Evolutionary conservation across 2,797 vertebrate genomes (phyloP).

Genomic region (Falco concolor): DNA sequence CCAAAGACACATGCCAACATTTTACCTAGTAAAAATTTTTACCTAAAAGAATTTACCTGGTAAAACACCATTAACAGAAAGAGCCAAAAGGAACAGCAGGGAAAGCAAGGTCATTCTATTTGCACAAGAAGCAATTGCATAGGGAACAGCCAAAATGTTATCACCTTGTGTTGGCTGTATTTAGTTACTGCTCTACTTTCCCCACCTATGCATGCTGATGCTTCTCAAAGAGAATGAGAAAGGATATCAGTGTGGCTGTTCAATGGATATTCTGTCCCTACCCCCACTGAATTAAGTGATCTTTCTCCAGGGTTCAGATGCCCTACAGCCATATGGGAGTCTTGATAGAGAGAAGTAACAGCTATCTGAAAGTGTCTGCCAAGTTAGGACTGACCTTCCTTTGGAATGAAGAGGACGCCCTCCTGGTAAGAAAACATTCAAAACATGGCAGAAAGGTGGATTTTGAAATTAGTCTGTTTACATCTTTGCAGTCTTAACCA

Average conservation of each 20-base stretch:
- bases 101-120: not conserved
- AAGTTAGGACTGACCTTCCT: slow-evolving; percentile 78
- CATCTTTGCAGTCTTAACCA: not conserved
- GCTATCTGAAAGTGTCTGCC: slow-evolving; percentile 77
- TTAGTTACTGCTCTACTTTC: not conserved
- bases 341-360: slow-evolving; percentile 71
- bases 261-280: not conserved
- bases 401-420: slow-evolving; percentile 81
- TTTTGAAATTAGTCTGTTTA: not conserved
- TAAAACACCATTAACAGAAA: not conserved
- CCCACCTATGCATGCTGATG: not conserved
- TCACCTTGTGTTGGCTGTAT: not conserved
- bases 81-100: not conserved
- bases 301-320: slow-evolving; percentile 70
- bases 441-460: not conserved
- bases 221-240: not conserved
- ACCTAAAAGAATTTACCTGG: not conserved
- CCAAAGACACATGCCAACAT: not conserved
- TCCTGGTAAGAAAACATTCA: slow-evolving; percentile 75
- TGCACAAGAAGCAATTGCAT: not conserved
- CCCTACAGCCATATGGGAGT: slow-evolving; percentile 80
- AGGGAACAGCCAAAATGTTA: not conserved
- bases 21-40: not conserved
- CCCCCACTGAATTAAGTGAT: not conserved
- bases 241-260: not conserved